Percentiles rank a stretch among this genome's conserved stretches.
These are phyloP conservation scores for Neoarius graeffei DNA, from an alignment of 2,113 vertebrate species.

Conservation along the genomic window DNA sequence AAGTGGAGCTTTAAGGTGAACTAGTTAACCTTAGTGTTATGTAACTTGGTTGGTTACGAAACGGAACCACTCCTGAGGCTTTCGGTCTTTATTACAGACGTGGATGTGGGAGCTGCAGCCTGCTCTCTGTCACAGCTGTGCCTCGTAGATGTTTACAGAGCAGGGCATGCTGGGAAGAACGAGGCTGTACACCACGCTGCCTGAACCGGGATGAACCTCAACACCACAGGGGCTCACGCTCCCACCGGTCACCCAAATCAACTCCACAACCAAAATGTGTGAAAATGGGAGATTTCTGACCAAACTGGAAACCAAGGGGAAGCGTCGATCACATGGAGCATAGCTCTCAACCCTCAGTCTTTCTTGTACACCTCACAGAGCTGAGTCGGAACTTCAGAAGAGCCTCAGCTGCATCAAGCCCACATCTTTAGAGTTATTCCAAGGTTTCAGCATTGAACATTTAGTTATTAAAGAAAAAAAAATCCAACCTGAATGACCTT, in stretches of 20 bases:
- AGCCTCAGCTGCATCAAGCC: neutral
- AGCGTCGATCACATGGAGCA: neutral
- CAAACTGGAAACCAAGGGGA: neutral
- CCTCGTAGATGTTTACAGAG: constrained; percentile 35
- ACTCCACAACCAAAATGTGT: neutral
- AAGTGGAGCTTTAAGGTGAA: too few relatives aligned
- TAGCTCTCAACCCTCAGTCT: too few relatives aligned
- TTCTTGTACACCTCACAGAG: neutral
- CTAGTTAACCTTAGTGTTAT: neutral
- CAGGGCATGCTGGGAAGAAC: neutral
- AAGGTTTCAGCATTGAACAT: neutral
- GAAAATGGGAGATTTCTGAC: neutral
- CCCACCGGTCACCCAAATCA: neutral
- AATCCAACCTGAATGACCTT: too few relatives aligned
- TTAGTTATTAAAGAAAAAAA: neutral
- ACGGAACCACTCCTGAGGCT: neutral
- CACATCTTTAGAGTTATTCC: neutral
- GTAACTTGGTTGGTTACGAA: neutral
- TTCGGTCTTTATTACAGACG: neutral
- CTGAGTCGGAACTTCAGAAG: neutral
- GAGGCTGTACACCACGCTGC: neutral
- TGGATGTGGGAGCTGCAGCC: neutral
- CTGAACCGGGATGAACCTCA: constrained; percentile 3
- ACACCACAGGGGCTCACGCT: neutral
- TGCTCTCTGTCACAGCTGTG: constrained; percentile 31